phyloP scores from a whole-genome alignment of 2,113 vertebrate genomes.

The Entomyzon cyanotis region DNA sequence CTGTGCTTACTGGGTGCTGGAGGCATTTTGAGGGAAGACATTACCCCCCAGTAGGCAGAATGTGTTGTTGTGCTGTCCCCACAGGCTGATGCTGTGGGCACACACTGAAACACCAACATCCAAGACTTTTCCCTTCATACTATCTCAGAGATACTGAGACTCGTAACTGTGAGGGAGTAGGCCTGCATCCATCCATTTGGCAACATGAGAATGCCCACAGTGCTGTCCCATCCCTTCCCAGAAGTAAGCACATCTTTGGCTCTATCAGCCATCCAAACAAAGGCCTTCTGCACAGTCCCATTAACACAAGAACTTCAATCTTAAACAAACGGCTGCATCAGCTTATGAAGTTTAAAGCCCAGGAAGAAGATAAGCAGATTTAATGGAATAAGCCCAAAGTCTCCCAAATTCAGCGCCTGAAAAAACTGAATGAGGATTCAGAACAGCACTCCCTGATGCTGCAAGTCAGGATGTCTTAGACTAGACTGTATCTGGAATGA shows the following conservation, averaged over 20 bases:
- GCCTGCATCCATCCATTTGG: neutral
- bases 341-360: neutral
- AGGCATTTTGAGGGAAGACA: accelerated
- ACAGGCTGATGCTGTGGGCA: accelerated
- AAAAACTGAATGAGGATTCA: neutral
- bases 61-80: accelerated
- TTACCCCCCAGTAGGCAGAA: neutral
- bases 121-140: neutral
- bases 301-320: neutral
- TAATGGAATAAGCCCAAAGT: neutral
- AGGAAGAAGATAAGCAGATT: neutral
- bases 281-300: neutral
- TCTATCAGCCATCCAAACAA: neutral
- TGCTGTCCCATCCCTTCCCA: neutral
- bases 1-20: neutral
- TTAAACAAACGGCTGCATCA: neutral
- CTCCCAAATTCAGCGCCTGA: neutral
- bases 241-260: neutral
- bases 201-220: neutral
- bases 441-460: neutral
- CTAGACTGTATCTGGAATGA: neutral
- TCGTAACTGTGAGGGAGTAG: accelerated
- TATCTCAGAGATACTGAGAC: neutral
- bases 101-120: neutral
- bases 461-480: neutral